These are phyloP conservation scores for Gallinago solitaria DNA, from an alignment of 2,797 vertebrate species.

Conservation along the genomic window DNA sequence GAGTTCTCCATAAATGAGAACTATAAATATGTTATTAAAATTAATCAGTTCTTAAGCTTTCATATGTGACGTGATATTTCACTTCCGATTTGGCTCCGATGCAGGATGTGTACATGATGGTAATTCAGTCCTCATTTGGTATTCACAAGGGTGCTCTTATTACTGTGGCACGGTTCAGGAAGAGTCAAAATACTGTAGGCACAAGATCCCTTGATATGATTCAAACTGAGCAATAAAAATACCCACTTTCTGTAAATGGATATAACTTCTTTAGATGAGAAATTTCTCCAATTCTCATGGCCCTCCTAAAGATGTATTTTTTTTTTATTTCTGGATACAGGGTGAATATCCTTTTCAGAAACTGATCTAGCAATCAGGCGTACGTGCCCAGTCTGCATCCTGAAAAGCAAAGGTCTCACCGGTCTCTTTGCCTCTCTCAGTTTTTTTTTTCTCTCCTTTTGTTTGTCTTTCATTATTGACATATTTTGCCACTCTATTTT, in stretches of 20 bases:
- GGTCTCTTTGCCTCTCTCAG: background rate
- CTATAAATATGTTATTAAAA: slow-evolving; percentile 58
- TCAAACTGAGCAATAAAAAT: slow-evolving; percentile 54
- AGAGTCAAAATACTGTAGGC: slow-evolving; percentile 12
- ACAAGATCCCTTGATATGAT: background rate
- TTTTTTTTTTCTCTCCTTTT: slow-evolving; percentile 38
- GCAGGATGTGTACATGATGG: slow-evolving; percentile 20
- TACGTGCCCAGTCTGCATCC: background rate
- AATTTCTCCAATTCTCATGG: background rate
- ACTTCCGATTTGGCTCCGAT: slow-evolving; percentile 9
- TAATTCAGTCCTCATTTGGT: slow-evolving; percentile 17
- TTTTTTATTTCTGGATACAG: slow-evolving; percentile 28
- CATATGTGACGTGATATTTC: background rate
- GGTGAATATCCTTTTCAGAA: slow-evolving; percentile 24
- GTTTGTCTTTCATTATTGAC: slow-evolving; percentile 34
- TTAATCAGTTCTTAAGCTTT: slow-evolving; percentile 35
- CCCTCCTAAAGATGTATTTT: background rate
- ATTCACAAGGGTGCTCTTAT: slow-evolving; percentile 8
- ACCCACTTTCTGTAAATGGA: slow-evolving; percentile 24
- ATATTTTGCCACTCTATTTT: slow-evolving; percentile 10
- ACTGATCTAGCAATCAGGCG: background rate
- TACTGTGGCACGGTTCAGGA: background rate
- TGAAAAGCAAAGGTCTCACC: slow-evolving; percentile 7
- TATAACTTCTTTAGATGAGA: slow-evolving; percentile 6
- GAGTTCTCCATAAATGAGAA: slow-evolving; percentile 10